Evolutionary conservation across 2,797 vertebrate species (phyloP), one percentile per base, ranked within the genome.

Genomic region (Mergus octosetaceus): DNA sequence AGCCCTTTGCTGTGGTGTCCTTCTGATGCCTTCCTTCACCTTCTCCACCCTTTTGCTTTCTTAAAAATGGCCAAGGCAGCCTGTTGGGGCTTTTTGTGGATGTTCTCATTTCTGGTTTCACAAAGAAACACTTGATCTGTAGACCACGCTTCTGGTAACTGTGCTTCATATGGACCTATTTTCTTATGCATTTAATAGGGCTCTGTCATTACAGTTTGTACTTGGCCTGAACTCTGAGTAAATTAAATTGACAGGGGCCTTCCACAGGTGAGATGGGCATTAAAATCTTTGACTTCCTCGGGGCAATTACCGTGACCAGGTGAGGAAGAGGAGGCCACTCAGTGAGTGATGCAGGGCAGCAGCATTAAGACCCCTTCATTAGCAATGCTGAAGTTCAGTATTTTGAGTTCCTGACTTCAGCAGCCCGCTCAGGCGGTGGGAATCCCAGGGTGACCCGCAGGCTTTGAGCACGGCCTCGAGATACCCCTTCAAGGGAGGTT

Each of bases 101-200:
- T 62, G 24, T 64, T 71, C 53, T 93, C 51, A 32, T 13, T 71
- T 68, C 34, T 89, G 72, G 2, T 41, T 21, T 93, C 82, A 79
- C 75, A 45, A 60, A 82, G 85, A 72, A 94, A 65, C 5, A 4
- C 85, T 93, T 86, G 79, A 91, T 94, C 47, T 28, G 61, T 89
- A 93, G 57, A 79, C 84, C 2, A 0, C 16, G 41, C 69, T 93
- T 71, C 86, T 77, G 34, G 77, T 94, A 87, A 87, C 94, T 88
- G 64, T 13, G 32, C 75, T 86, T 93, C 49, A 20, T n/a, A 36
- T 45, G 32, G 45, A 56, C 51, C 54, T 47, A 27, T 96, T 97
- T 94, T 83, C 95, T 69, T 90, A 93, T 38, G 88, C 53, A 64
- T 95, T 95, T 97, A 92, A 89, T 82, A 60, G 78, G 84, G 65